Base-by-base conservation (phyloP, 2,888 invertebrate species). In the Limenitis arthemis region DNA sequence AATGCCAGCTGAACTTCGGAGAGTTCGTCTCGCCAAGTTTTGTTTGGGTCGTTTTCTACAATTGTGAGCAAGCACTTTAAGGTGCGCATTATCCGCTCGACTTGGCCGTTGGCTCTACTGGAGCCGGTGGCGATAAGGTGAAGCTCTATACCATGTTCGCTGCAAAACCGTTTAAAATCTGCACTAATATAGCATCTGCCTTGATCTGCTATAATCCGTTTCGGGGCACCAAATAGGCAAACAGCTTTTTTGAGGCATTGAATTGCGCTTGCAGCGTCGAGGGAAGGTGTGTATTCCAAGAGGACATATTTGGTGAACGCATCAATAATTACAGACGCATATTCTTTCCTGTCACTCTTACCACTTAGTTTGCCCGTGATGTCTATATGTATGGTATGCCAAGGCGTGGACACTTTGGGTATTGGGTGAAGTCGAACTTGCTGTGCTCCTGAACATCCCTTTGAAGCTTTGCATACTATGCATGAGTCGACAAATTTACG, bases 91-190 rank as follows among this genome's bases (percentile, higher is more conserved):
- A 47, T 12, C 11, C 46, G 8, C 7, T 47, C 38, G 8, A 47
- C 46, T 20, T 44, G 44, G 9, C 44, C 36, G 36, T 44, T 44
- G 4, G 44, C 44, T 8, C 44, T 44, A 11, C 44, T 44, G 32
- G 44, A 41, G 3, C 66, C 65, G 0, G 64, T 64, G 1, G 67
- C 65, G 0, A 68, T 65, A 2, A 63, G 34, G 1, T 53, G 40
- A 37, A 40, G 42, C 43, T 52, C 47, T 44, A 53, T 46, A 7
- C 31, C 31, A 43, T 53, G 30, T 30, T 49, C 48, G 44, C 31
- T 47, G 43, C 52, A 52, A 52, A 39, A 39, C 5, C 6, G 5
- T 20, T 39, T 39, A 39, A 39, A 39, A 8, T 39, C 12, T 12
- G 39, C 6, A 5, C 20, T 39, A 20, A 12, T 12, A 8, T 39